Evolutionary conservation across 2,113 vertebrate species (phyloP), one percentile per base, ranked within the genome.

Genomic region (Halcyon malimbica): DNA sequence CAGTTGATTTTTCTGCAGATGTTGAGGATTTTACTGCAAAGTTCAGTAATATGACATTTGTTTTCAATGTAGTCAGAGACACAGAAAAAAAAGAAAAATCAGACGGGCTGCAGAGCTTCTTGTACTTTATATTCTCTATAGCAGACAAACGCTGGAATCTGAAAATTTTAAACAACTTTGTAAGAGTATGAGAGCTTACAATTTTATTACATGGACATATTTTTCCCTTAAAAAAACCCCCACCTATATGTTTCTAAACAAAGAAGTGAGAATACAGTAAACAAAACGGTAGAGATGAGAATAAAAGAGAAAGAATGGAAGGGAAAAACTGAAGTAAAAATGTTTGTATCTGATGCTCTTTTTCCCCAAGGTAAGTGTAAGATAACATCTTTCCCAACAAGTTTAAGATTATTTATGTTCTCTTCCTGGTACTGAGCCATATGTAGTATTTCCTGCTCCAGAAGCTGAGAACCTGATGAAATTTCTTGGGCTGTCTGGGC

Each of bases 1-100:
- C 78, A 39, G 29, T 92, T 89, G 50, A 82, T 77, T 93, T 93
- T 89, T 76, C 71, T 96, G 90, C 60, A 90, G 79, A 92, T 93
- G 59, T 79, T 90, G n/a, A 96, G 74, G 60, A 39, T 93, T 92
- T 83, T 73, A 56, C 64, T 89, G 25, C 44, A 31, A 78, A 95
- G 54, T 89, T 95, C 75, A 94, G 44, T 50, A 83, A 87, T 35
- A 12, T 2, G 35, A 44, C 46, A 20, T 85, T 96, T 95, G 41
- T 92, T 97, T 96, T 87, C 75, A 75, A 7, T 59, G 41, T 75
- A 75, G 26, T 86, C 60, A 83, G 86, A 78, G 53, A 67, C 24
- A 41, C 13, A 67, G 71, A 16, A 82, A 86, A 81, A 81, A 9
- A 59, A 41, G 50, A 81, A 86, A 86, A 46, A 50, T 51, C 14